Evolutionary conservation across 2,797 vertebrate genomes (phyloP).

Genomic region (Coluber constrictor): DNA sequence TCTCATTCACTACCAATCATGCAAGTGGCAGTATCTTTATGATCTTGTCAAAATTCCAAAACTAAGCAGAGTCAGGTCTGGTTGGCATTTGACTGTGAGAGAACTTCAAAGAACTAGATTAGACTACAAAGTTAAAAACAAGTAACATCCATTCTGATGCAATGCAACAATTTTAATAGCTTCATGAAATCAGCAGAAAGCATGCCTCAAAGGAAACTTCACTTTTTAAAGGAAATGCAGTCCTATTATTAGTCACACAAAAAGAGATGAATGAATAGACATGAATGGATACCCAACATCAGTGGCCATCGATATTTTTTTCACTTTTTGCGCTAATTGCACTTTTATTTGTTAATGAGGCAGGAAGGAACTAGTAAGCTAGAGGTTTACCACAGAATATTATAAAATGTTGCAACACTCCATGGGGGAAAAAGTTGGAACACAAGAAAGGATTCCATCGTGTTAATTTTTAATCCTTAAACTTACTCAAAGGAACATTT

Average conservation of each 20-base stretch:
- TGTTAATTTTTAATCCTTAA: conserved; percentile 11
- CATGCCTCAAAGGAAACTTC: background rate
- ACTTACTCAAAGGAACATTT: background rate
- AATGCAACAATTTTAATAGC: background rate
- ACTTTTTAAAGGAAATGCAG: background rate
- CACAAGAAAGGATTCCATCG: background rate
- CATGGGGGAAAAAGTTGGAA: background rate
- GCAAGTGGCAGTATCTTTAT: background rate
- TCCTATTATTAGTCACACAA: background rate
- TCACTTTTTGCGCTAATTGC: background rate
- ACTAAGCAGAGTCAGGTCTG: background rate
- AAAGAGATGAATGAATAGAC: background rate
- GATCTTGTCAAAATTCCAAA: background rate
- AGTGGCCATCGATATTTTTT: too few species aligned
- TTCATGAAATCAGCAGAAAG: background rate
- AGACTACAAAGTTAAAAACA: background rate
- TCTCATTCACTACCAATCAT: background rate
- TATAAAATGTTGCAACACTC: background rate
- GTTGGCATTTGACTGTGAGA: background rate
- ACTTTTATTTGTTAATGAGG: background rate
- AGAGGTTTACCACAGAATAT: background rate
- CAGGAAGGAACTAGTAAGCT: background rate
- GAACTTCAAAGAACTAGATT: background rate
- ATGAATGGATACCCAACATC: background rate
- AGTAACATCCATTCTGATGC: background rate